A percentile compares a stretch with the other conserved stretches of the same genome.
These are phyloP conservation scores for Drosophila engyochracea DNA, from an alignment of 2,888 invertebrate genomes.

Conservation along the genomic window DNA sequence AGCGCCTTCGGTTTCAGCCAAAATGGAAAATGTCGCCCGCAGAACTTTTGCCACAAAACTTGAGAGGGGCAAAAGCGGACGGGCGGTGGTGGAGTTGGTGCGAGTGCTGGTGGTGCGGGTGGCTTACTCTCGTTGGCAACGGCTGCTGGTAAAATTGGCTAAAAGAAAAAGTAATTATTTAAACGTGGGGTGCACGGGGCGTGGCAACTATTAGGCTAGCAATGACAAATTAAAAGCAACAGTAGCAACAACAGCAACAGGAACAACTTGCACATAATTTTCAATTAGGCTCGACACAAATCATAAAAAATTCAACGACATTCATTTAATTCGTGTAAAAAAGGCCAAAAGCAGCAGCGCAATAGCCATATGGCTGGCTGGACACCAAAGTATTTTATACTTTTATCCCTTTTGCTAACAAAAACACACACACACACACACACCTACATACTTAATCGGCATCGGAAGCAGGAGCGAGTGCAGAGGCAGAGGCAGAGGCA, in stretches of 20 bases:
- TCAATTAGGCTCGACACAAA: constrained; percentile 71
- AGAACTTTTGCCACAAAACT: constrained; percentile 80
- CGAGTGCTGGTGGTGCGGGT: constrained; percentile 23
- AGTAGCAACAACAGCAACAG: constrained; percentile 28
- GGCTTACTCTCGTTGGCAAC: constrained; percentile 44
- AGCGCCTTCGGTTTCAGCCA: constrained; percentile 55
- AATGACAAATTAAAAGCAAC: constrained; percentile 66
- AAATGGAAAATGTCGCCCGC: constrained; percentile 83
- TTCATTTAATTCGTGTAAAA: constrained; percentile 68
- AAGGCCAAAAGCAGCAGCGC: constrained; percentile 22
- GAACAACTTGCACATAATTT: constrained; percentile 69
- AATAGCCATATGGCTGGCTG: constrained; percentile 60
- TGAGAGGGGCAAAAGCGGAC: constrained; percentile 11
- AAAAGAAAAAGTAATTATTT: constrained; percentile 81
- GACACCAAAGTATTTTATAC: constrained; percentile 77
- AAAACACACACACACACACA: constrained; percentile 57
- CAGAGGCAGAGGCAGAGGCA: background rate
- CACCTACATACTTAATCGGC: constrained; percentile 13
- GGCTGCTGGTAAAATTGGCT: constrained; percentile 77
- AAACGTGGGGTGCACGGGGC: constrained; percentile 44
- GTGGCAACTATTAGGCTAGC: constrained; percentile 64
- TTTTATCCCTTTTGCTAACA: constrained; percentile 78
- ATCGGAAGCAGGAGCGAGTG: constrained; percentile 15
- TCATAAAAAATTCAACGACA: constrained; percentile 75
- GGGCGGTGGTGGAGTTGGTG: background rate